Base-by-base conservation (phyloP, 1,140 invertebrate species). In the Hycleus cichorii region DNA sequence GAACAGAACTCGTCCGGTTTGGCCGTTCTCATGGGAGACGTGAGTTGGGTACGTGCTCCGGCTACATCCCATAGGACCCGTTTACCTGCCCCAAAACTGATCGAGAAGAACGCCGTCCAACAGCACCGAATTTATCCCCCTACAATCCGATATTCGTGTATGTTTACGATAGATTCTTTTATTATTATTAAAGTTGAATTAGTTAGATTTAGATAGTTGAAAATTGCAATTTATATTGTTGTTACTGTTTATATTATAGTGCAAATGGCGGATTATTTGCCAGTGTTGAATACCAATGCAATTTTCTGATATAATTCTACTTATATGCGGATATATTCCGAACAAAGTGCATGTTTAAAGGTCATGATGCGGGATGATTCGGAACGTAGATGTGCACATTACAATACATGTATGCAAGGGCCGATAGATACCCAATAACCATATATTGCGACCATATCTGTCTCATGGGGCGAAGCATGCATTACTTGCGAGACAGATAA, bases 1-100 rank as follows among this genome's bases (percentile, higher is more conserved):
- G 60, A 48, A 48, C 62, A 53, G 64, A 47, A 49, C 48, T 45
- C 47, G 56, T 49, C 52, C 47, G 27, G 47, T 32, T 47, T 56
- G 50, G 49, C 25, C 45, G 48, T 49, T 45, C 69, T 61, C 65
- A 39, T 26, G 71, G 68, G 69, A 69, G 58, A 64, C 59, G 65
- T 72, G 68, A 69, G 68, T 71, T 71, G 64, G 71, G 64, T 72
- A 71, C 71, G 71, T 72, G 69, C 65, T 62, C 57, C 49, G 44
- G 47, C 59, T 39, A 25, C 25, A 45, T 66, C 67, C 63, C 68
- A 49, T 38, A 57, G 66, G 69, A 66, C 62, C 67, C 66, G 64
- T 71, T 72, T 70, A 72, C 69, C 69, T 71, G 71, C 65, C 67
- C 67, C 54, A 62, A 61, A 67, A 69, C 70, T 72, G 70, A 72